Evolutionary conservation across 1,140 invertebrate genomes (phyloP), one percentile per base, ranked within the genome.

Genomic region (Hyposmocoma kahamanoa): DNA sequence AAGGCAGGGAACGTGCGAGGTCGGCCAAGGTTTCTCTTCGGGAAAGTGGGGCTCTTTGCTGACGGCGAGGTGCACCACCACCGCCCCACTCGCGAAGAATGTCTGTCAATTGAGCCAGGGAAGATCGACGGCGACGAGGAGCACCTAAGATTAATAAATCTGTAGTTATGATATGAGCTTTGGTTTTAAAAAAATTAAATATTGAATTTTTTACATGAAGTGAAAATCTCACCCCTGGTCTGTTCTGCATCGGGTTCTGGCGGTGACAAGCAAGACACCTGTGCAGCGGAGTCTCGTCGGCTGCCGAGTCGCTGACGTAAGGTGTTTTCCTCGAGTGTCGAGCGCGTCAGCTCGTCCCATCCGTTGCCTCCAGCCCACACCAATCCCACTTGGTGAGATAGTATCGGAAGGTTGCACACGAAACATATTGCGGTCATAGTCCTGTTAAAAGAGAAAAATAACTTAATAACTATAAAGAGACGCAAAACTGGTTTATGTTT

Each of bases 341-440:
- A 95, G 61, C 94, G 87, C 22, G 96, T 90, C 53, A 96, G 88
- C 79, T 97, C 95, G 90, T 97, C 95, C 92, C 95, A 96, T 56
- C 95, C 95, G 79, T 96, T 97, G 63, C 94, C 95, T 30, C 95
- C 95, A 70, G 95, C 93, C 95, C 95, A 97, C 70, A 96, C 92
- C 76, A 97, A 82, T 8, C 95, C 95, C 72, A 97, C 95, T 90
- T 97, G 96, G 87, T 97, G 95, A 51, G 94, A 96, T 66, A 97
- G 89, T 74, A 97, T 97, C 55, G 96, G 96, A 66, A 97, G 89
- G 86, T 97, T 96, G 92, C 96, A 97, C 56, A 97, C 95, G 88
- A 97, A 97, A 87, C 96, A 97, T 84, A 97, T 93, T 73, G 95
- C 92, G 67, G 95, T 95, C 94, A 96, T 95, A 68, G 93, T 95